These are phyloP conservation scores for Drosophila nr. medialis DNA, from an alignment of 2,888 invertebrate species.

Conservation along the genomic window DNA sequence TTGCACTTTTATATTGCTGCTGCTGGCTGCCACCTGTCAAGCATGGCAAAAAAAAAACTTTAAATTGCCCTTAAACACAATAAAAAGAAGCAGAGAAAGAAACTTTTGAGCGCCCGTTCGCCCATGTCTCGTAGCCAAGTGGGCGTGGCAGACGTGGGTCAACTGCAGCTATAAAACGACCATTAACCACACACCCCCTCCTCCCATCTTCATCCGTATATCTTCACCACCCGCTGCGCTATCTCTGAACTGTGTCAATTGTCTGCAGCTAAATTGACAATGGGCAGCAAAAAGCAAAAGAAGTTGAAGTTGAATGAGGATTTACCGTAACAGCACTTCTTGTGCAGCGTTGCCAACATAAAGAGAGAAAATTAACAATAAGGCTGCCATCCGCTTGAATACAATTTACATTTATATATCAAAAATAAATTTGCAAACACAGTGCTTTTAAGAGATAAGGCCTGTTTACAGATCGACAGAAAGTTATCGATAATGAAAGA, in stretches of 20 bases:
- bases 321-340: background rate
- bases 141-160: constrained; percentile 43
- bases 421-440: background rate
- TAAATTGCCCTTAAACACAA: constrained; percentile 52
- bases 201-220: background rate
- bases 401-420: background rate
- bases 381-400: background rate
- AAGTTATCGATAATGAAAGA: no score
- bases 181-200: constrained; percentile 45
- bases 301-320: constrained; percentile 2
- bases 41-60: constrained; percentile 39
- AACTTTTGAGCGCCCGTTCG: constrained; percentile 36
- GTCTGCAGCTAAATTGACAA: constrained; percentile 21
- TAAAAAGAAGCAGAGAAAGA: constrained; percentile 11
- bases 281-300: background rate
- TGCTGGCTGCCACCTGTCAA: constrained; percentile 45
- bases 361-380: background rate
- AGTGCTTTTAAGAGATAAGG: no score
- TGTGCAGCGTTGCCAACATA: background rate
- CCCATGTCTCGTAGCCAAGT: constrained; percentile 10
- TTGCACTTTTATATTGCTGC: constrained; percentile 49
- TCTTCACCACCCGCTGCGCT: background rate
- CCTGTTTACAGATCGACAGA: no score
- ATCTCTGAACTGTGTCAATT: constrained; percentile 60
- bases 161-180: constrained; percentile 39